These are phyloP conservation scores for Portunus trituberculatus DNA, from an alignment of 1,140 invertebrate species.

Conservation along the genomic window DNA sequence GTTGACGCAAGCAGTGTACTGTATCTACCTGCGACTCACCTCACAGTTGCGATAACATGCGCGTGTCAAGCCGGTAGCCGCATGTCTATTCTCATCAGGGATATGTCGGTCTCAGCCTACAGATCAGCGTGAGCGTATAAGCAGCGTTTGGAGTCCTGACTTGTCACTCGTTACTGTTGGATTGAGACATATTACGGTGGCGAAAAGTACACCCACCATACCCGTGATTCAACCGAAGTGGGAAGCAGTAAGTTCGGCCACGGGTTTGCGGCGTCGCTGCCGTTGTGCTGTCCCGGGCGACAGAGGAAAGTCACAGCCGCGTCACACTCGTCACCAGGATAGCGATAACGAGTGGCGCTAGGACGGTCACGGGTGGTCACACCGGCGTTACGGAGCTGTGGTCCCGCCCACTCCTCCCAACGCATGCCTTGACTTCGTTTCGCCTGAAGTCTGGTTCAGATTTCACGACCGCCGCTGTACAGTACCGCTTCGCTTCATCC, in stretches of 20 bases:
- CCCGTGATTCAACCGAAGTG: too few relatives aligned
- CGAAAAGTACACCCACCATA: too few relatives aligned
- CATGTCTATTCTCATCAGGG: neutral
- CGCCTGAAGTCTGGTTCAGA: neutral
- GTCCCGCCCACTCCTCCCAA: neutral
- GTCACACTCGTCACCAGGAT: neutral
- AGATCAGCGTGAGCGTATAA: neutral
- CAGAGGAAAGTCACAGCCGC: neutral
- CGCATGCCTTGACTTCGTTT: neutral
- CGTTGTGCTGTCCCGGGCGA: neutral
- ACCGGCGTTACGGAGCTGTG: neutral
- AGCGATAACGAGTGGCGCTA: neutral
- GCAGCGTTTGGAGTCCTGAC: neutral
- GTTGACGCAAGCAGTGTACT: too few relatives aligned
- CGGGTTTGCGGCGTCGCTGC: neutral
- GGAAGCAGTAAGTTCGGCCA: neutral
- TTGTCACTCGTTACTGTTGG: neutral
- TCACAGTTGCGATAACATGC: neutral
- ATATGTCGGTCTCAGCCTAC: too few relatives aligned
- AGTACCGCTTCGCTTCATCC: too few relatives aligned
- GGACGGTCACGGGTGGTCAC: slow-evolving; percentile 7
- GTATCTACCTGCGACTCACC: neutral
- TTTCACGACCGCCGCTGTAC: neutral
- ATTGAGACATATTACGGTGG: neutral
- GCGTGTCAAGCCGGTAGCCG: neutral